These are phyloP conservation scores for Sylvietta virens DNA, from an alignment of 2,113 vertebrate species.

Conservation along the genomic window DNA sequence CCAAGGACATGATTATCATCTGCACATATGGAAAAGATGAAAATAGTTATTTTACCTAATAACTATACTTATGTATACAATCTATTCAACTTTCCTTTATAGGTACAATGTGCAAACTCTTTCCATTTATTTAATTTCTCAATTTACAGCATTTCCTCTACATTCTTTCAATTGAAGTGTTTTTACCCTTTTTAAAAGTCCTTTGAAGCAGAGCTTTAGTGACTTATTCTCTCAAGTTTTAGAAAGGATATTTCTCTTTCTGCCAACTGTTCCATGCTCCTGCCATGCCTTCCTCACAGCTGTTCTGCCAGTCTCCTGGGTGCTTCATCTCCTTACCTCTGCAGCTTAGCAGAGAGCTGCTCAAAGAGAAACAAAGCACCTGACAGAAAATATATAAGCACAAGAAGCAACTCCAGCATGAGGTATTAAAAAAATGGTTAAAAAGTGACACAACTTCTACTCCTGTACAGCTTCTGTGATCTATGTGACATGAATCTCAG, in stretches of 20 bases:
- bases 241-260: background rate
- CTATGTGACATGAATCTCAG: background rate
- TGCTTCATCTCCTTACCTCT: background rate
- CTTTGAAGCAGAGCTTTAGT: background rate
- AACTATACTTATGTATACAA: background rate
- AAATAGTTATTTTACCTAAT: background rate
- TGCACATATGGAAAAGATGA: background rate
- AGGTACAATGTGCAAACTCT: background rate
- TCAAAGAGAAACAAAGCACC: slow-evolving; percentile 1
- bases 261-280: background rate
- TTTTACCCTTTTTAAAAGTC: background rate
- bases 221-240: background rate
- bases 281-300: background rate
- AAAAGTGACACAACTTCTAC: background rate
- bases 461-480: background rate
- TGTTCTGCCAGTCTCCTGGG: background rate
- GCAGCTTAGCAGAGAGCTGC: background rate
- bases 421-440: background rate
- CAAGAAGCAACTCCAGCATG: background rate
- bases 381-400: background rate
- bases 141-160: background rate
- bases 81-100: background rate
- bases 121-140: background rate
- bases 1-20: background rate
- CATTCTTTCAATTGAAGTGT: background rate